Evolutionary conservation across 1,140 invertebrate genomes (phyloP).

Genomic region (Drosophila repletoides): DNA sequence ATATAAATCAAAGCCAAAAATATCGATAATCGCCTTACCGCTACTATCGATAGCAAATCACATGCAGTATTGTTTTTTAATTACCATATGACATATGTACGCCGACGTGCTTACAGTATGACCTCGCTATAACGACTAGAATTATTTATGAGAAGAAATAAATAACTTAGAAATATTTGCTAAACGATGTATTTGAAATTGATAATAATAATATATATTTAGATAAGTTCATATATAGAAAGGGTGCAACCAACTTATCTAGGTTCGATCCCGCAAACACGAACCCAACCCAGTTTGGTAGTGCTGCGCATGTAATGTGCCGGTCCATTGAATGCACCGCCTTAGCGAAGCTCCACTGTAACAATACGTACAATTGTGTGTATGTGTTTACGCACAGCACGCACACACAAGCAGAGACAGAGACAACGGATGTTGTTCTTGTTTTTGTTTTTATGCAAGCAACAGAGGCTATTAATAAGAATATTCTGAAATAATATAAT

Average conservation of each 20-base stretch:
- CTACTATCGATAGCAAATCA: constrained; percentile 10
- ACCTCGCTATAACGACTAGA: neutral
- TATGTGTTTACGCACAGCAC: constrained; percentile 25
- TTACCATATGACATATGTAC: constrained; percentile 1
- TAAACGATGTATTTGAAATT: constrained; percentile 8
- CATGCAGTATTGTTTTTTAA: neutral
- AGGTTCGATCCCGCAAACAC: too few species aligned
- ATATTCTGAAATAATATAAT: constrained; percentile 54
- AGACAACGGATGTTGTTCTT: constrained; percentile 38
- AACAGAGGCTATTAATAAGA: constrained; percentile 50
- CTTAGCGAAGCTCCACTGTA: constrained; percentile 12
- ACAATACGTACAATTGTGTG: neutral
- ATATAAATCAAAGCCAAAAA: too few species aligned
- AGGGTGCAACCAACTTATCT: too few species aligned
- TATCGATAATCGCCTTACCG: neutral
- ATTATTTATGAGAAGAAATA: neutral
- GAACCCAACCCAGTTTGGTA: too few species aligned
- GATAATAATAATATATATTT: too few species aligned
- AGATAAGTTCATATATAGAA: too few species aligned
- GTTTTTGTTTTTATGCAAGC: constrained; percentile 43
- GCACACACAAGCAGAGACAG: constrained; percentile 11
- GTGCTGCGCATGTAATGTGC: too few species aligned
- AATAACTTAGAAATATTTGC: neutral
- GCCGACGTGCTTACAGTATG: constrained; percentile 6
- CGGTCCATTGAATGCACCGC: neutral